Percentiles rank a stretch among this genome's conserved stretches.
phyloP scores from a whole-genome alignment of 2,797 vertebrate genomes.

The Emydoidea blandingii region DNA sequence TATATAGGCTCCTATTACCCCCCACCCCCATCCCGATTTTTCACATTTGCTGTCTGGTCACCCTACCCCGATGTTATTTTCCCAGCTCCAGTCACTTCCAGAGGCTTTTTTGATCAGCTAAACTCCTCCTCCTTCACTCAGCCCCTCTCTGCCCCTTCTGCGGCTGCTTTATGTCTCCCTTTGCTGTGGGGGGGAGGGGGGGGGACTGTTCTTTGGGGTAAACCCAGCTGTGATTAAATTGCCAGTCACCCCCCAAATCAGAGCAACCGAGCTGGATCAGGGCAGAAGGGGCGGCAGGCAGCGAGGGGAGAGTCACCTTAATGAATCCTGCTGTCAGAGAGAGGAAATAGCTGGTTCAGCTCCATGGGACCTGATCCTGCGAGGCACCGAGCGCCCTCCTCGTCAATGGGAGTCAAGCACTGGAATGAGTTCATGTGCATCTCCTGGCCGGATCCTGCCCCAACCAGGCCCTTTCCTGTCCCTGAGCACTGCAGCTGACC shows the following conservation, averaged over 20 bases:
- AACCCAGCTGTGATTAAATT: neutral
- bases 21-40: too few relatives aligned
- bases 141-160: neutral
- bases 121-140: neutral
- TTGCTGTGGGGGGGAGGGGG: neutral
- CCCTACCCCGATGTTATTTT: neutral
- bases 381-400: neutral
- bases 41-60: too few relatives aligned
- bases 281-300: neutral
- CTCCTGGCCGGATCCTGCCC: neutral
- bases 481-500: neutral
- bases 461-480: neutral
- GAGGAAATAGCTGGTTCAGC: neutral
- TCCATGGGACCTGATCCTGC: neutral
- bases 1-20: too few relatives aligned
- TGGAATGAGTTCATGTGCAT: neutral
- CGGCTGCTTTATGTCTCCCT: neutral
- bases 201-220: neutral
- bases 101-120: neutral
- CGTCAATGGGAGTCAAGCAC: neutral
- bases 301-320: neutral
- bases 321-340: neutral
- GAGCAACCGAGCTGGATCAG: neutral
- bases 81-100: neutral
- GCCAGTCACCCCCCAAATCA: neutral